Base-by-base conservation (phyloP, 2,888 invertebrate genomes). In the Drosophila kuntzei region DNA sequence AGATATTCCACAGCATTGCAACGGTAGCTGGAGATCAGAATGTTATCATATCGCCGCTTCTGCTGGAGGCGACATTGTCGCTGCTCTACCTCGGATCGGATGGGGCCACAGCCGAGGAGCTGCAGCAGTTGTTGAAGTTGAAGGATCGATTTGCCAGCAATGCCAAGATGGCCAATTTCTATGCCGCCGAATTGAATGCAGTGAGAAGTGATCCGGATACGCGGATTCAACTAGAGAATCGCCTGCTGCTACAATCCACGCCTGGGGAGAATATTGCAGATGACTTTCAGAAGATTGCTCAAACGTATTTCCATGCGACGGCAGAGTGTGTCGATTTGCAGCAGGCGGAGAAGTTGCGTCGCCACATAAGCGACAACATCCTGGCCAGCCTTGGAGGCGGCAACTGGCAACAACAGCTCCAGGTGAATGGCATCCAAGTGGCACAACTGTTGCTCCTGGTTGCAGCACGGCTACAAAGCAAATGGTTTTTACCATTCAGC, bases 1-100 rank as follows among this genome's bases (percentile, higher is more conserved):
- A 89, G 41, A 67, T 90, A 29, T 88, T 79, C 34, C 63, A 76
- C 49, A 73, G 53, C 63, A 71, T 89, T 46, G 80, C 85, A 14
- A 46, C 58, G 91, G 59, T 70, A 2, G 74, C 59, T 3, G 41
- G 51, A 0, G 77, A 86, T 27, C 69, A 79, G 47, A 91, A 91
- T 73, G 70, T 91, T 8, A 83, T 91, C 22, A 61, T 91, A 27
- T 91, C 91, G 16, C 91, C 91, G 3, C 70, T 91, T 22, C 95
- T 96, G 16, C 89, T 96, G 67, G 96, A 96, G 91, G 90, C 96
- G 62, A 94, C 95, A 0, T 90, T 97, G 62, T 95, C 95, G 0
- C 93, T 96, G 74, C 93, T 97, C 1, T 95, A 94, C 69, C 95
- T 96, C 90, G 97, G 96, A 1, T 94, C 96, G 0, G 93, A 94